These are phyloP conservation scores for Drosophila nikananu DNA, from an alignment of 1,140 invertebrate species.

Conservation along the genomic window DNA sequence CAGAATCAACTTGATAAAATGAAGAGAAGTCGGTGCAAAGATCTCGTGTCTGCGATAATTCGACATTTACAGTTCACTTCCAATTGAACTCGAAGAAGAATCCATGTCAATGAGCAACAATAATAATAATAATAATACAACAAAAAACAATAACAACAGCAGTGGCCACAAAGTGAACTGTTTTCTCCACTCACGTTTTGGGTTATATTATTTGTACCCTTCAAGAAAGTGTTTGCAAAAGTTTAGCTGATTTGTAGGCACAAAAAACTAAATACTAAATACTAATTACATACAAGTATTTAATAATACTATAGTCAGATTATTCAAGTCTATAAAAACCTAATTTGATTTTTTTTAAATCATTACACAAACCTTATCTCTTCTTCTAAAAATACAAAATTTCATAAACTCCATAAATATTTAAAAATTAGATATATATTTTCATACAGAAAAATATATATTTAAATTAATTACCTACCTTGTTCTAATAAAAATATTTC, in stretches of 20 bases:
- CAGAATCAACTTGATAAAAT: constrained; percentile 15
- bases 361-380: too few relatives aligned
- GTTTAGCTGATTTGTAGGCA: not conserved
- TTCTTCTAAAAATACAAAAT: too few relatives aligned
- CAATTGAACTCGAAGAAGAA: constrained; percentile 44
- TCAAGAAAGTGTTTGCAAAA: constrained; percentile 5
- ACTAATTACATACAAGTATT: too few relatives aligned
- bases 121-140: constrained; percentile 21
- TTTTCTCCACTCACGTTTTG: constrained; percentile 39
- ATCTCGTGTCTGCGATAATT: constrained; percentile 35
- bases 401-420: too few relatives aligned
- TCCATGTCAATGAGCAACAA: constrained; percentile 45
- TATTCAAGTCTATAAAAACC: too few relatives aligned
- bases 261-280: too few relatives aligned
- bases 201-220: not conserved
- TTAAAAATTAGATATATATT: too few relatives aligned
- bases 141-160: constrained; percentile 3
- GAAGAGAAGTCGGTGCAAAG: constrained; percentile 38
- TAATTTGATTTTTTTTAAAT: too few relatives aligned
- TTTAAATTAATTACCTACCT: too few relatives aligned
- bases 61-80: constrained; percentile 45
- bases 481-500: too few relatives aligned
- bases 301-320: too few relatives aligned
- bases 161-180: not conserved
- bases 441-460: too few relatives aligned